These are phyloP conservation scores for Crocallis elinguaria DNA, from an alignment of 2,888 invertebrate species.

Conservation along the genomic window DNA sequence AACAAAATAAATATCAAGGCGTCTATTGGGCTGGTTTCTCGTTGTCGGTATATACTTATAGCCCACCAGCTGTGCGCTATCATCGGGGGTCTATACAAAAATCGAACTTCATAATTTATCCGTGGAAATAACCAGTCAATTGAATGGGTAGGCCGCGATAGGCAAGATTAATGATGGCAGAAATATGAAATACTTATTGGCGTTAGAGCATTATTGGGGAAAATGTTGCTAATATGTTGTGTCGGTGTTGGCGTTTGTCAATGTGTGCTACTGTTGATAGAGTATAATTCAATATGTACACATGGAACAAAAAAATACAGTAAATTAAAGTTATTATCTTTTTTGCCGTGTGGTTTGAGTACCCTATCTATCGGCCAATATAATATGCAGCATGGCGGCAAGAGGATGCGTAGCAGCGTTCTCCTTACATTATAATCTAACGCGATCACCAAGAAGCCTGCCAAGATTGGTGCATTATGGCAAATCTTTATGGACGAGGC, in stretches of 20 bases:
- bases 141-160: conserved; percentile 58
- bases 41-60: conserved; percentile 34
- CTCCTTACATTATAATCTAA: no score
- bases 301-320: no score
- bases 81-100: conserved; percentile 44
- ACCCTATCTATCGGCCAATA: no score
- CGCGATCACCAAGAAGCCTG: no score
- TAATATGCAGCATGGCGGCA: no score
- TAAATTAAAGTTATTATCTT: no score
- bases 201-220: conserved; percentile 41
- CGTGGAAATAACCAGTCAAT: conserved; percentile 61
- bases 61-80: conserved; percentile 41
- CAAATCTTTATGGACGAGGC: no score
- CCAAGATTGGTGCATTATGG: no score
- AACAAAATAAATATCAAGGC: no score
- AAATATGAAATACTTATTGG: conserved; percentile 49
- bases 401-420: no score
- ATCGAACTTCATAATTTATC: conserved; percentile 56
- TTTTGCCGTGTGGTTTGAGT: no score
- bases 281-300: neutral
- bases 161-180: conserved; percentile 65
- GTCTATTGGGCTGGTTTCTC: conserved; percentile 2
- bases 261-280: neutral
- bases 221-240: conserved; percentile 34
- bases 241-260: conserved; percentile 1